Conservation (phyloP, 2,888 invertebrate species). For the Dusona sp. region DNA sequence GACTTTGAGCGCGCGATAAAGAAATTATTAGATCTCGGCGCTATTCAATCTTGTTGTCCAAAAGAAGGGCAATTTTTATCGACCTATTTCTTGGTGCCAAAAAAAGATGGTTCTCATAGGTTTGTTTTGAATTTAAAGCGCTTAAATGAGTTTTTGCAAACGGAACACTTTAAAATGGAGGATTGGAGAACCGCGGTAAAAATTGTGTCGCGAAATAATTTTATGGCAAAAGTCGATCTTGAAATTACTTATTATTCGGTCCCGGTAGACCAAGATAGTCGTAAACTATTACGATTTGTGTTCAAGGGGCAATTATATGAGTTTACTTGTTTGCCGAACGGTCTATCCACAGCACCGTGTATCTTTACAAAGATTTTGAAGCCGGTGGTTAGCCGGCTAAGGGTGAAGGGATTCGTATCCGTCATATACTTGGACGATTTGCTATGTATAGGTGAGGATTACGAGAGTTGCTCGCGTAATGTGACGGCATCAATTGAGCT, state of each 20-base stretch:
- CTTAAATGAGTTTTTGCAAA: conserved; percentile 56
- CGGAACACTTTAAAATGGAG: conserved; percentile 69
- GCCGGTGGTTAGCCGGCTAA: conserved; percentile 36
- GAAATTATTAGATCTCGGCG: conserved; percentile 43
- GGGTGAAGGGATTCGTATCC: conserved; percentile 37
- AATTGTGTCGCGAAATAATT: conserved; percentile 57
- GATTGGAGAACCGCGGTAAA: conserved; percentile 63
- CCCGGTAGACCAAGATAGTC: conserved; percentile 66
- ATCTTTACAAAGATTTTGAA: conserved; percentile 74
- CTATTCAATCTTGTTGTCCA: conserved; percentile 36
- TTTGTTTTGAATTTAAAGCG: conserved; percentile 60
- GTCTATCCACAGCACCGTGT: conserved; percentile 72
- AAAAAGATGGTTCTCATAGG: conserved; percentile 63
- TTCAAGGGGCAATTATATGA: conserved; percentile 70
- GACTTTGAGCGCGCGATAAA: conserved; percentile 22
- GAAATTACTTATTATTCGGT: conserved; percentile 69
- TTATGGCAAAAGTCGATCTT: conserved; percentile 68
- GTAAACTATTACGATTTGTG: conserved; percentile 72
- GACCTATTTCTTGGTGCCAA: conserved; percentile 63
- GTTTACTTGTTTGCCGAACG: conserved; percentile 74
- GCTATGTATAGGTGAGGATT: conserved; percentile 33
- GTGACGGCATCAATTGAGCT: conserved; percentile 25
- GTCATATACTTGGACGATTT: conserved; percentile 52
- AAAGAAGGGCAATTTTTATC: conserved; percentile 59
- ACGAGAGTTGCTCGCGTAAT: conserved; percentile 43